Base-by-base conservation (phyloP, 2,888 invertebrate species). In the Polyommatus icarus region DNA sequence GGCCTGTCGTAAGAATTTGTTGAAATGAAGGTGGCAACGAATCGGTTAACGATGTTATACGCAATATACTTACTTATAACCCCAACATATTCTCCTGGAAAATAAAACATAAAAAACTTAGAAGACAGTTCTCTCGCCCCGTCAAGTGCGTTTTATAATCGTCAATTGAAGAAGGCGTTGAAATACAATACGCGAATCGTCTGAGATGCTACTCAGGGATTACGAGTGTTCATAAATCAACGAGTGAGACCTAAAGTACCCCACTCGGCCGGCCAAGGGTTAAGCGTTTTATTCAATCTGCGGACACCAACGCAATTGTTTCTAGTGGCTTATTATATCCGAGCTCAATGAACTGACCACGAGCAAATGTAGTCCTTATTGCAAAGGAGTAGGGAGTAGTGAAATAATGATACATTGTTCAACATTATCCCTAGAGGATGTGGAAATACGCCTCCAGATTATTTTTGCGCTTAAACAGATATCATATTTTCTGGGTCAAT, bases 201-300 rank as follows among this genome's bases (percentile, higher is more conserved):
- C 67, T 67, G 29, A 72, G 40, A 40, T 36, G 71, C 72, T 40
- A 3, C 40, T 67, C 5, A 10, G 67, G 61, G 29, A 72, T 72
- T 40, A 40, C 72, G 29, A 50, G 29, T 3, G 46, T 29, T 29
- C 29, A 54, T 54, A 73, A 73, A 73, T 46, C 73, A 73, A 46
- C 73, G 12, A 20, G 73, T 46, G 12, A 15, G 73, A 46, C 20
- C 20, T 73, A 6, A 73, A 73, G 73, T 73, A 72, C 71, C 36
- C 72, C 46, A 46, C 67, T 61, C 71, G 77, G 77, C 54, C 73
- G 87, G 87, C 86, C 89, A 87, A 85, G 86, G 87, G 88, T 91
- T 89, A 91, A 91, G 89, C 86, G 86, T 83, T 88, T 90, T 87
- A 91, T 91, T 90, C 88, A 91, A 92, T 92, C 87, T 90, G 89